A percentile compares a stretch with the other conserved stretches of the same genome.
Evolutionary conservation across 2,113 vertebrate genomes (phyloP).

Genomic region (Brachypteracias leptosomus): DNA sequence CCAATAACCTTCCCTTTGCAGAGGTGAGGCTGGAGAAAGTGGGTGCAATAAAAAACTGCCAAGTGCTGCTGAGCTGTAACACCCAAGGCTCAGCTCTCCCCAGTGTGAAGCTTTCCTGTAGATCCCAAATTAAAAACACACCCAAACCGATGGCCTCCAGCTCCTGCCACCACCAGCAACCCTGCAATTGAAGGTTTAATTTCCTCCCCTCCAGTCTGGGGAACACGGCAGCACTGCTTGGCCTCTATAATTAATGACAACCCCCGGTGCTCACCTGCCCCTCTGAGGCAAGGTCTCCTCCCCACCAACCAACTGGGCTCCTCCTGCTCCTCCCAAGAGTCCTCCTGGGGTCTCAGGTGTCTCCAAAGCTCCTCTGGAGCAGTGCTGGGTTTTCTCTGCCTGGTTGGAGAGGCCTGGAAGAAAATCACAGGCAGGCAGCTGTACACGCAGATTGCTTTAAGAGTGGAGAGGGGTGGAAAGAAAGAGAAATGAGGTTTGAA

Average conservation of each 20-base stretch:
- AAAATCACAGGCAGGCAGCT: rapidly evolving
- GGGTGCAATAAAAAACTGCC: not conserved
- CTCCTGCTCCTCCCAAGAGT: not conserved
- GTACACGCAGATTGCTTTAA: not conserved
- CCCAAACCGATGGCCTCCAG: not conserved
- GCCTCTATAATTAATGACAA: not conserved
- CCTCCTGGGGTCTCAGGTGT: rapidly evolving
- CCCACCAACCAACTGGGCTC: not conserved
- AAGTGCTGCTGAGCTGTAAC: not conserved
- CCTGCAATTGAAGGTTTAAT: rapidly evolving
- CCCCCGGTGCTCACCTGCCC: not conserved
- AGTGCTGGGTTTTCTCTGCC: not conserved
- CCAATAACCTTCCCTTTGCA: not conserved
- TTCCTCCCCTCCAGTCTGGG: not conserved
- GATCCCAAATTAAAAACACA: not conserved
- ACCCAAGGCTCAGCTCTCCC: not conserved
- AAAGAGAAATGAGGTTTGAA: not conserved
- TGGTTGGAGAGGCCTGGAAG: not conserved
- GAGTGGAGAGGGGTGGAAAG: no score
- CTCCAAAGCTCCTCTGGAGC: not conserved
- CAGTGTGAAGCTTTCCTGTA: not conserved
- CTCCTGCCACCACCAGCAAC: not conserved
- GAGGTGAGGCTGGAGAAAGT: not conserved
- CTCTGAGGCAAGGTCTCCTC: not conserved
- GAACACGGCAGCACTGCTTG: not conserved